A percentile compares a stretch with the other conserved stretches of the same genome.
These are phyloP conservation scores for Cantharis rustica DNA, from an alignment of 2,888 invertebrate species.

Conservation along the genomic window DNA sequence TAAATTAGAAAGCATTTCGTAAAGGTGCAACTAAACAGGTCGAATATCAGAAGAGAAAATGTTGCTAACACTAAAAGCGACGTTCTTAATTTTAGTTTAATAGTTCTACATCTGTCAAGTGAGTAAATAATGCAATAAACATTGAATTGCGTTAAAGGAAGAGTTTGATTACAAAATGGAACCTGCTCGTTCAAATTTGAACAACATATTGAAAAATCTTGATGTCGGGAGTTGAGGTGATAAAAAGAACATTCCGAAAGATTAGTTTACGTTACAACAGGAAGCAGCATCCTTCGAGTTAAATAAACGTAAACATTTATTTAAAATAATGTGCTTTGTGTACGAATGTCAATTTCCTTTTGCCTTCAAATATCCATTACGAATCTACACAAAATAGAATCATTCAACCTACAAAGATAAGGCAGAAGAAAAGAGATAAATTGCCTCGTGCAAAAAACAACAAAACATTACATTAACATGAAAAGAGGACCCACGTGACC, in stretches of 20 bases:
- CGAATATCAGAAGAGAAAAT: slow-evolving; percentile 25
- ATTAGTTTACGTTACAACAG: slow-evolving; percentile 2
- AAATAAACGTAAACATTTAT: neutral
- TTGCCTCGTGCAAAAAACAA: neutral
- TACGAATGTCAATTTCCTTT: neutral
- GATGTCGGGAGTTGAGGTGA: neutral
- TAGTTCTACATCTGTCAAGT: neutral
- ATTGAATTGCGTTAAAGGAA: neutral
- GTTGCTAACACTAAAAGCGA: slow-evolving; percentile 1
- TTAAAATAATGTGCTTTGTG: neutral
- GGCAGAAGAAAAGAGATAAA: neutral
- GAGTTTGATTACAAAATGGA: neutral
- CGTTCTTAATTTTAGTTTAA: neutral
- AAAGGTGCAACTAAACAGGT: slow-evolving; percentile 17
- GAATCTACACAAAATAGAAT: neutral
- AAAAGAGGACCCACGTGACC: neutral
- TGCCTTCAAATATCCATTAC: neutral
- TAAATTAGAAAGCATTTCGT: slow-evolving; percentile 16
- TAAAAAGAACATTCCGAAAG: neutral
- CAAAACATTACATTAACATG: neutral
- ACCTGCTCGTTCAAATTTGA: neutral
- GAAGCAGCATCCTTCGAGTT: neutral
- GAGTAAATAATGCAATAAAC: neutral
- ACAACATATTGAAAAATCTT: neutral
- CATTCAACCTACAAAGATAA: neutral